phyloP scores from a whole-genome alignment of 2,113 vertebrate genomes.

The Neogale vison region DNA sequence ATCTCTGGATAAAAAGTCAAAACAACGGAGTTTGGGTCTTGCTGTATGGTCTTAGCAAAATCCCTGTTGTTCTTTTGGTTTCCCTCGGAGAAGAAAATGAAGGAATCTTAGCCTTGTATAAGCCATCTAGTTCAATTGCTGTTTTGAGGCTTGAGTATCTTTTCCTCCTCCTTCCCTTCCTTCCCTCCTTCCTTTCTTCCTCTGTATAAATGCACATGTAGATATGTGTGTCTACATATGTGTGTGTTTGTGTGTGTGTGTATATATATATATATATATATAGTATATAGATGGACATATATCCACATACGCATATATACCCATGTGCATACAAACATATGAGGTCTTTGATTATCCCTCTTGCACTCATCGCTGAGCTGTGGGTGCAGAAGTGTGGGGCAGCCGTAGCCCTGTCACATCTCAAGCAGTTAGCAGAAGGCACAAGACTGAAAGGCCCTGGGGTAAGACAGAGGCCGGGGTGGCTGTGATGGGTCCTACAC shows the following conservation, averaged over 20 bases:
- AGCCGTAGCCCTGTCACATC: neutral
- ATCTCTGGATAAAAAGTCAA: neutral
- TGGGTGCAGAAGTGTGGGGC: neutral
- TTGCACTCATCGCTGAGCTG: neutral
- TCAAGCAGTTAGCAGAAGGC: neutral
- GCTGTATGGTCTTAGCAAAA: neutral
- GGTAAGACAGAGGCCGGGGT: neutral
- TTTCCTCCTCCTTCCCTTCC: neutral
- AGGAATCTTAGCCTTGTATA: neutral
- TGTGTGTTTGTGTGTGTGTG: too few relatives aligned
- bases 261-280: fast-evolving
- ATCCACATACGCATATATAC: neutral
- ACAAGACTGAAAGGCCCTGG: neutral
- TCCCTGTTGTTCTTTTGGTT: neutral
- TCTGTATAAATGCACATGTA: neutral
- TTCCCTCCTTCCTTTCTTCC: neutral
- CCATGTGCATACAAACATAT: neutral
- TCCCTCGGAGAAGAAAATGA: neutral
- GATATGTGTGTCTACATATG: neutral
- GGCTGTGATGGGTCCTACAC: neutral
- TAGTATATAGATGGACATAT: neutral
- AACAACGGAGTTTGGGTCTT: neutral
- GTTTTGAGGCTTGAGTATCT: neutral
- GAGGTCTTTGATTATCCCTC: too few relatives aligned
- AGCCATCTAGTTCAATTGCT: neutral